Evolutionary conservation across 2,797 vertebrate genomes (phyloP).

Genomic region (Rhinogobio ventralis): DNA sequence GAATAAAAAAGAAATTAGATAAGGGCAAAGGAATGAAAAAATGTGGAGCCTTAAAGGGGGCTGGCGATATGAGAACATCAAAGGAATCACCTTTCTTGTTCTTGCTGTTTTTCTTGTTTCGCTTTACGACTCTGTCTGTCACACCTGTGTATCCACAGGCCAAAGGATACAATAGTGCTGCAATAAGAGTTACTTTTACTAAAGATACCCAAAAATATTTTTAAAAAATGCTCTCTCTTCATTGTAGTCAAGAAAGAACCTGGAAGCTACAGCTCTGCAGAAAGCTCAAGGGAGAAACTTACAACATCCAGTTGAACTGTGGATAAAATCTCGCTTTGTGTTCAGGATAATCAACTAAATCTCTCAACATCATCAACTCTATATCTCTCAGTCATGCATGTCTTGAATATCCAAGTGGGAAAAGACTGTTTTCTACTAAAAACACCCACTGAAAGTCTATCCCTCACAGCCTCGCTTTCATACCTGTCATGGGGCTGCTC

Average conservation of each 20-base stretch:
- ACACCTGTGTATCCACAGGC: conserved; percentile 49
- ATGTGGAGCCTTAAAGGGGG: conserved; percentile 29
- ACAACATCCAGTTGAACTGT: conserved; percentile 12
- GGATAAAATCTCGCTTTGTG: conserved; percentile 2
- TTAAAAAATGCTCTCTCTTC: conserved; percentile 8
- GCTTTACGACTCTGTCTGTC: conserved; percentile 14
- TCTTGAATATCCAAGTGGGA: neutral
- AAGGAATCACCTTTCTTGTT: conserved; percentile 41
- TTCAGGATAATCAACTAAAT: conserved; percentile 25
- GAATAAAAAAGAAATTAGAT: conserved; percentile 33
- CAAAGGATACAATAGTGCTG: conserved; percentile 35
- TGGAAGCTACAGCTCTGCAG: conserved; percentile 5
- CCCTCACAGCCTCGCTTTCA: neutral
- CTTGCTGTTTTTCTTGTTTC: conserved; percentile 11
- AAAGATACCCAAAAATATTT: conserved; percentile 38
- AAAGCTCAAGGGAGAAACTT: conserved; percentile 12
- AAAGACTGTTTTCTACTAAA: neutral
- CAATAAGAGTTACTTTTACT: conserved; percentile 43
- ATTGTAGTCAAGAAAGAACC: conserved; percentile 3
- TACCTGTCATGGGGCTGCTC: neutral
- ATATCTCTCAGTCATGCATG: neutral
- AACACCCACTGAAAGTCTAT: neutral
- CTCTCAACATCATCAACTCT: neutral
- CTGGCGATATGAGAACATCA: conserved; percentile 58
- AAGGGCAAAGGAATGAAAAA: conserved; percentile 41